Percentiles rank a stretch among this genome's conserved stretches.
phyloP scores from a whole-genome alignment of 2,113 vertebrate genomes.

The Daboia siamensis region DNA sequence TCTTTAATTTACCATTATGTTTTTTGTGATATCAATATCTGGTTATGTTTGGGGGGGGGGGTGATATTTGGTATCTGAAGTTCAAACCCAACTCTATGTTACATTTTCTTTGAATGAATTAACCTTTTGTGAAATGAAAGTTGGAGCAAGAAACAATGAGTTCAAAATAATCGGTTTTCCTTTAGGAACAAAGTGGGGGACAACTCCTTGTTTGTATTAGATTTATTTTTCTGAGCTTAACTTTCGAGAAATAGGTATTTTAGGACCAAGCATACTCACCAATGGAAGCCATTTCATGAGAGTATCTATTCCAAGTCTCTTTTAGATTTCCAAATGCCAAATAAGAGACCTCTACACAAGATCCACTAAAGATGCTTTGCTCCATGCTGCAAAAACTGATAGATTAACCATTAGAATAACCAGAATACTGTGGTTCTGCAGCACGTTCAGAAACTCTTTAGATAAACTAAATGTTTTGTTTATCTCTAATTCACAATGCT shows the following conservation, averaged over 20 bases:
- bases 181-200: not conserved
- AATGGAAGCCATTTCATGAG: not conserved
- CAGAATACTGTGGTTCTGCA: not conserved
- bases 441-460: not conserved
- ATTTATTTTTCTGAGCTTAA: not conserved
- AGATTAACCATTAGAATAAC: not conserved
- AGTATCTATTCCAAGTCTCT: not conserved
- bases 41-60: not conserved
- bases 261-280: not conserved
- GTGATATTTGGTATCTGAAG: not conserved
- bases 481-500: not conserved
- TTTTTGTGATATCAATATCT: not conserved
- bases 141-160: not conserved
- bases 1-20: not conserved
- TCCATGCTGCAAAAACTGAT: not conserved
- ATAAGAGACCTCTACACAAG: not conserved
- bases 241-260: not conserved
- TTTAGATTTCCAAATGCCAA: not conserved
- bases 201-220: not conserved
- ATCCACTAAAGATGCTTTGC: not conserved
- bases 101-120: not conserved
- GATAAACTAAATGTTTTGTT: not conserved
- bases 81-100: not conserved
- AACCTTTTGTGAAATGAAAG: not conserved
- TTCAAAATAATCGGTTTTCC: not conserved